These are phyloP conservation scores for Engraulis encrasicolus DNA, from an alignment of 2,113 vertebrate species.

Conservation along the genomic window DNA sequence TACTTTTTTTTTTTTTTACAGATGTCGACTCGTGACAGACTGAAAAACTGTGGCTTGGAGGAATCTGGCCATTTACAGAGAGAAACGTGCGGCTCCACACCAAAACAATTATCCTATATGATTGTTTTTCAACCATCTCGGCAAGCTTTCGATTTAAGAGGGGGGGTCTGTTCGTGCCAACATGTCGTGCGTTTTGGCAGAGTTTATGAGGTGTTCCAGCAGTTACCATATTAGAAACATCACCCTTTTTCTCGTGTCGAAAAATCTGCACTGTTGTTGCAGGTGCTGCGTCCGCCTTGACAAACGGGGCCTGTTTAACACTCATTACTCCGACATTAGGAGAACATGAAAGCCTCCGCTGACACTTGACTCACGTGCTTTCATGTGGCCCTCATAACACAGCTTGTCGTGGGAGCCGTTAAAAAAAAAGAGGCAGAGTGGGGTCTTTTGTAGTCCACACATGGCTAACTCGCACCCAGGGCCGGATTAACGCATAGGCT, in stretches of 20 bases:
- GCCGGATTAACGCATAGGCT: no score
- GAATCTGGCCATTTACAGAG: constrained; percentile 1
- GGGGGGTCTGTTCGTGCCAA: neutral
- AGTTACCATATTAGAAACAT: constrained; percentile 22
- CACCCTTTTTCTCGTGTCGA: neutral
- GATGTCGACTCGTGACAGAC: neutral
- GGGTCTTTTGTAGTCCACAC: neutral
- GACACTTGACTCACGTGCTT: constrained; percentile 27
- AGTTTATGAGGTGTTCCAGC: neutral
- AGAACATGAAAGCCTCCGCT: constrained; percentile 24
- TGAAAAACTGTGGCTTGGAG: neutral
- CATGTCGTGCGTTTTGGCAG: neutral
- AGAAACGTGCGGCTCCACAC: neutral
- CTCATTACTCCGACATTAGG: constrained; percentile 13
- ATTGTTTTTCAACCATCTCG: neutral
- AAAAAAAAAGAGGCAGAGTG: neutral
- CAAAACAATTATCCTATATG: neutral
- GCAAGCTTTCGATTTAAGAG: neutral
- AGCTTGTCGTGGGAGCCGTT: constrained; percentile 20
- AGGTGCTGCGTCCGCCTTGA: constrained; percentile 15
- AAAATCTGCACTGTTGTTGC: constrained; percentile 15
- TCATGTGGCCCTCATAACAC: constrained; percentile 30
- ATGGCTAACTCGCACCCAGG: no score
- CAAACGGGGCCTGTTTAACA: constrained; percentile 26
- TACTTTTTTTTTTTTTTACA: neutral